phyloP scores from a whole-genome alignment of 1,140 invertebrate species.

The Acromyrmex heyeri region DNA sequence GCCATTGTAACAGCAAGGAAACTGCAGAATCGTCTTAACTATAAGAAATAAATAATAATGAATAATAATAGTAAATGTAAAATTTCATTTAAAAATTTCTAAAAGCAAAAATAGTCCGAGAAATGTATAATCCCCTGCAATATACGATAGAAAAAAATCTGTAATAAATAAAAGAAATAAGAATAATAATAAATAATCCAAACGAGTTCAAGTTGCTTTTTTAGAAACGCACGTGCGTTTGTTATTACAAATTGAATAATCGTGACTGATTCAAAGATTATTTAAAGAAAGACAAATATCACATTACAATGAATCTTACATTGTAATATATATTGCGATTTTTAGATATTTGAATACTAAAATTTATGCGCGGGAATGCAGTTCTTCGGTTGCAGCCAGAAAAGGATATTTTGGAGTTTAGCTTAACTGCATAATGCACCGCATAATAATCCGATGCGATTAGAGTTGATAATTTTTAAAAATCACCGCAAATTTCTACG shows the following conservation, averaged over 20 bases:
- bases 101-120: not conserved
- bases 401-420: not conserved
- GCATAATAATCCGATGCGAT: not conserved
- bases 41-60: not conserved
- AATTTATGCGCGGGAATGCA: not conserved
- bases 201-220: not conserved
- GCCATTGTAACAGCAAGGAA: not conserved
- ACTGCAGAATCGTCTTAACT: not conserved
- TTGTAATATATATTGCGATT: not conserved
- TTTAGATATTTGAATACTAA: not conserved
- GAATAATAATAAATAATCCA: not conserved
- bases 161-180: not conserved
- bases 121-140: not conserved
- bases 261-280: not conserved
- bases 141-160: not conserved
- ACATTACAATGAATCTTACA: not conserved
- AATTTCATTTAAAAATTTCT: not conserved
- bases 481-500: conserved; percentile 18
- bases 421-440: too few relatives aligned
- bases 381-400: not conserved
- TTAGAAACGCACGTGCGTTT: too few relatives aligned
- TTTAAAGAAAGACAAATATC: not conserved
- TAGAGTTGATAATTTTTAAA: not conserved
- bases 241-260: not conserved
- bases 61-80: not conserved